These are phyloP conservation scores for Lasaia peninsularis DNA, from an alignment of 1,140 invertebrate genomes.

Conservation along the genomic window DNA sequence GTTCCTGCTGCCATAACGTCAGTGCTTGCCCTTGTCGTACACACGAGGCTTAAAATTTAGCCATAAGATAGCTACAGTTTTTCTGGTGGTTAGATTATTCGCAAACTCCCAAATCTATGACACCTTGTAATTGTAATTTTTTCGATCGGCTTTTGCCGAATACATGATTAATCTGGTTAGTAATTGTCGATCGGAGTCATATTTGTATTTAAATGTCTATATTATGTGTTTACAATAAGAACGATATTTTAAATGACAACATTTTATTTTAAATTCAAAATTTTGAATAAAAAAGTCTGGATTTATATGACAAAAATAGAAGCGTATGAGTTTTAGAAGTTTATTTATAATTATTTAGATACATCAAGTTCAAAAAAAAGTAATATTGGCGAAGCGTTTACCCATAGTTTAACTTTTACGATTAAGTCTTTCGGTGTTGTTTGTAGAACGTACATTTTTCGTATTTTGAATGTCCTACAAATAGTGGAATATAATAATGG, in stretches of 20 bases:
- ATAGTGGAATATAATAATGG: background rate
- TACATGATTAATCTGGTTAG: background rate
- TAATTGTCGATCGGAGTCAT: background rate
- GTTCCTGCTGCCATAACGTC: no score
- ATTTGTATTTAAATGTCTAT: background rate
- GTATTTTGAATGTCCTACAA: background rate
- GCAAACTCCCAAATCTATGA: no score
- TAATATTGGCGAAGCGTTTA: background rate
- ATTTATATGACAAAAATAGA: background rate
- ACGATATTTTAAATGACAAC: background rate
- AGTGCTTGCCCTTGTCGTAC: no score
- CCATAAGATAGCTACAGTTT: no score
- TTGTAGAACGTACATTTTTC: background rate
- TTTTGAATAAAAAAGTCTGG: background rate
- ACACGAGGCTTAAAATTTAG: no score
- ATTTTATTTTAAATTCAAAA: no score
- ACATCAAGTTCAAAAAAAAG: background rate
- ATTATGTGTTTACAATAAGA: background rate
- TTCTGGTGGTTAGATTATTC: no score
- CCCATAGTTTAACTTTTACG: background rate
- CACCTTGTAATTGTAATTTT: no score
- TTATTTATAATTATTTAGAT: background rate
- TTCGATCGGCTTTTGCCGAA: no score
- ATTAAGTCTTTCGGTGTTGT: slow-evolving; percentile 1
- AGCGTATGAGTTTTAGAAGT: background rate